Base-by-base conservation (phyloP, 1,140 invertebrate genomes). In the Scaptomyza montana region DNA sequence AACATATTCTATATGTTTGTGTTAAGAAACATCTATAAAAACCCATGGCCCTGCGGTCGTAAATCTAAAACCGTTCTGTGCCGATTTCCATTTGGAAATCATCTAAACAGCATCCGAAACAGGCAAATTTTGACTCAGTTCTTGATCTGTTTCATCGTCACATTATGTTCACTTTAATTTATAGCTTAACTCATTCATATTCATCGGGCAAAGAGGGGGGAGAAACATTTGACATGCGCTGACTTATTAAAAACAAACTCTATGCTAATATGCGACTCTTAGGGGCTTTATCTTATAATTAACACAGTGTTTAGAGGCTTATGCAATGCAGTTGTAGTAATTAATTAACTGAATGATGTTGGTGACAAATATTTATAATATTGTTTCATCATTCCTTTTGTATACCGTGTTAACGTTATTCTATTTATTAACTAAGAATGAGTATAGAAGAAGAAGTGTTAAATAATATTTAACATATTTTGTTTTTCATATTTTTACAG, bases 121-220 rank as follows among this genome's bases (percentile, higher is more conserved):
- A 61, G 49, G 54, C 51, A 71, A 30, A 30, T 50, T 49, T 56
- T 56, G 49, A 39, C 54, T 63, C 41, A 45, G 70, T 55, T 49
- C 59, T 54, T 74, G 70, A 60, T 74, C 50, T 69, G 70, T 67
- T 68, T 69, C 53, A 56, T 41, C 59, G 53, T 63, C 47, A 62
- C 54, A 69, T 57, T 74, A 62, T 80, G 66, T 85, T 85, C 39
- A 41, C 59, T 64, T 69, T 81, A 82, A 78, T 81, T 86, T 86
- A 87, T 67, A 59, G 60, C 75, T 54, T 30, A 59, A 64, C 78
- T 86, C 78, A 72, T 87, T 87, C 64, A 76, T 71, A 81, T 81
- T 86, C 81, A 81, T 67, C 43, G 49, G 51, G 57, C 43, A 9
- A 9, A 36, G 33, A 53, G 30, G 5, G 21, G 16, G 46, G 28